These are phyloP conservation scores for Echeneis naucrates DNA, from an alignment of 2,797 vertebrate species.

Conservation along the genomic window DNA sequence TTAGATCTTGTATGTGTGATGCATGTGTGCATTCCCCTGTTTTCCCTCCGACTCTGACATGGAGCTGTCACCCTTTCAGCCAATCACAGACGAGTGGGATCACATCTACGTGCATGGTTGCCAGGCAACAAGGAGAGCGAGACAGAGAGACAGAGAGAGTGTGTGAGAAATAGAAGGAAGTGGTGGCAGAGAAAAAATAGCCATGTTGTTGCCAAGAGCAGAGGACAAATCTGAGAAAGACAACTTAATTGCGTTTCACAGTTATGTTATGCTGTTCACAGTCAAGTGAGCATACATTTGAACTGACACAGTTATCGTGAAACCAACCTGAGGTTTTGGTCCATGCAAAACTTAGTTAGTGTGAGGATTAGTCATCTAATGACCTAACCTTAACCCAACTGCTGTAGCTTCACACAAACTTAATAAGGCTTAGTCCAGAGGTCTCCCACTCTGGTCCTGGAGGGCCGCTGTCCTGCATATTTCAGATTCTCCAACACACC, in stretches of 20 bases:
- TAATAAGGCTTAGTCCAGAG: too few species aligned
- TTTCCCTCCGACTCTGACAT: constrained; percentile 36
- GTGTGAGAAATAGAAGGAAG: constrained; percentile 53
- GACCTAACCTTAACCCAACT: constrained; percentile 29
- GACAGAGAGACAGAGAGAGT: constrained; percentile 56
- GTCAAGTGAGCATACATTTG: constrained; percentile 33
- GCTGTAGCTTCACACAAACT: too few species aligned
- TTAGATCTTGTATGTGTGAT: constrained; percentile 1
- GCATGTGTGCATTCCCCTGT: constrained; percentile 18
- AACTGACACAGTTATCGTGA: constrained; percentile 40
- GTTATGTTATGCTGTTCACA: constrained; percentile 56
- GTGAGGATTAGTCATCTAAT: constrained; percentile 12
- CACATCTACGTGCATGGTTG: constrained; percentile 79
- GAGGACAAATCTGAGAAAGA: constrained; percentile 70
- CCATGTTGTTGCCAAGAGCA: constrained; percentile 78
- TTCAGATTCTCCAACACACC: too few species aligned
- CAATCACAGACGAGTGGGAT: constrained; percentile 69
- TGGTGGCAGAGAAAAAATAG: constrained; percentile 77
- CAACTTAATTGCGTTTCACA: constrained; percentile 63
- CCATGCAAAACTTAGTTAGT: constrained; percentile 24
- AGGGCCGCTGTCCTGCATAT: too few species aligned
- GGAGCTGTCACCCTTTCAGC: constrained; percentile 54
- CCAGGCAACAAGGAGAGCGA: constrained; percentile 82
- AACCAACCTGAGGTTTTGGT: constrained; percentile 11
- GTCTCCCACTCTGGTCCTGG: too few species aligned